phyloP scores from a whole-genome alignment of 2,888 invertebrate genomes.

The Stramonita haemastoma region DNA sequence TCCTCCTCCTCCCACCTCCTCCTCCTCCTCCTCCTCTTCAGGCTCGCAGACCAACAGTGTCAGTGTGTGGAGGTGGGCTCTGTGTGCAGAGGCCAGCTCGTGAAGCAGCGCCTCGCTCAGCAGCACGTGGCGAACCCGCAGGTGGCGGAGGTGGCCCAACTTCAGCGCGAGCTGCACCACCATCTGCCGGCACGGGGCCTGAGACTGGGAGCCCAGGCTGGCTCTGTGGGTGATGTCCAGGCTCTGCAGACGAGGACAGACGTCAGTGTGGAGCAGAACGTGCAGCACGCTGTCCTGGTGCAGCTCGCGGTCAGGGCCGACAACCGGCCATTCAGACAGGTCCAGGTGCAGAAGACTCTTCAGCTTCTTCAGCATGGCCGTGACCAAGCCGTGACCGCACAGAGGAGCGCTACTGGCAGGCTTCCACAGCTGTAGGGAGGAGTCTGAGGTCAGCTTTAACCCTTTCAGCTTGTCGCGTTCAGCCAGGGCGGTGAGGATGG shows the following conservation, averaged over 20 bases:
- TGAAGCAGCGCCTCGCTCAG: neutral
- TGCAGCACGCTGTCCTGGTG: neutral
- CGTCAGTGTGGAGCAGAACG: neutral
- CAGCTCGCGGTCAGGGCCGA: neutral
- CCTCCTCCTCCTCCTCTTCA: neutral
- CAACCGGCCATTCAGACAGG: neutral
- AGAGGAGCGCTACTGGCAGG: neutral
- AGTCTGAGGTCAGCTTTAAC: neutral
- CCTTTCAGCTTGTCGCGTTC: neutral
- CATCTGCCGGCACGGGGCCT: neutral
- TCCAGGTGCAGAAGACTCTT: neutral
- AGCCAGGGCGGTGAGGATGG: neutral
- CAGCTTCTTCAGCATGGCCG: neutral
- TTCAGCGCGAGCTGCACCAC: neutral
- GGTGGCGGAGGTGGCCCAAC: neutral
- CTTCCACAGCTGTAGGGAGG: neutral
- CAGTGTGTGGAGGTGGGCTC: neutral
- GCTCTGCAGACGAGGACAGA: neutral
- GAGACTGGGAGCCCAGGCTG: neutral
- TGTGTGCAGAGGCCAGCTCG: neutral
- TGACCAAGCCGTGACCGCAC: neutral
- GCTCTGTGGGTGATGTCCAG: neutral
- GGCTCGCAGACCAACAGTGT: neutral
- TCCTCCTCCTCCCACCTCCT: neutral
- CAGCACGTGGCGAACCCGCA: neutral